Evolutionary conservation across 2,113 vertebrate species (phyloP).

Genomic region (Leuciscus idus): DNA sequence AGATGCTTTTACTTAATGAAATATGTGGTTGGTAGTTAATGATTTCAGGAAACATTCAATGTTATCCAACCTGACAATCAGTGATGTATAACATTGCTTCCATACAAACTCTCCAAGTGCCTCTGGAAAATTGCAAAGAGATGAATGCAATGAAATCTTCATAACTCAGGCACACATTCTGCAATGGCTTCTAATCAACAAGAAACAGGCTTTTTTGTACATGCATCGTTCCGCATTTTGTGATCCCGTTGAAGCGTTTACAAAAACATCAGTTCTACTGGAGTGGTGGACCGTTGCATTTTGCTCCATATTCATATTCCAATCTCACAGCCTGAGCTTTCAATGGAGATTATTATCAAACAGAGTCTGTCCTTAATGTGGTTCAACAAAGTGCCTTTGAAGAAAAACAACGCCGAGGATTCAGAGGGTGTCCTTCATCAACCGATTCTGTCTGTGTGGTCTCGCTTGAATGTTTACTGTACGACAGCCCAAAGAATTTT

Average conservation of each 20-base stretch:
- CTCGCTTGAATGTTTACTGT: constrained; percentile 23
- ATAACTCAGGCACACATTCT: background rate
- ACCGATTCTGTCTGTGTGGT: constrained; percentile 26
- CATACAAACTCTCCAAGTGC: background rate
- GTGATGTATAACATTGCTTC: background rate
- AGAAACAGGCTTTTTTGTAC: background rate
- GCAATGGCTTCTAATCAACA: background rate
- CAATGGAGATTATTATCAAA: constrained; percentile 19
- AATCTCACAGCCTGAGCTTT: background rate
- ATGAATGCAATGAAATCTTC: background rate
- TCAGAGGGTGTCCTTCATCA: background rate
- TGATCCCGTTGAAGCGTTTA: constrained; percentile 48
- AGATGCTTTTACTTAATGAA: constrained; percentile 11
- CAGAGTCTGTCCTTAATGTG: background rate
- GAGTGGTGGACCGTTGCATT: background rate
- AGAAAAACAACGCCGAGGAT: constrained; percentile 3
- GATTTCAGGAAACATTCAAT: constrained; percentile 16
- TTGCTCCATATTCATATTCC: background rate
- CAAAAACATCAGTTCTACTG: constrained; percentile 19
- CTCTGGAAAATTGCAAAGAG: background rate
- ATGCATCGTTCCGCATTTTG: background rate
- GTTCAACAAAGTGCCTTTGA: constrained; percentile 28
- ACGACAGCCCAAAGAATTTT: constrained; percentile 19
- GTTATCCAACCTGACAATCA: constrained; percentile 7
- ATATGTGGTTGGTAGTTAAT: background rate